phyloP scores from a whole-genome alignment of 1,140 invertebrate genomes.

The Drosophila watanabei region DNA sequence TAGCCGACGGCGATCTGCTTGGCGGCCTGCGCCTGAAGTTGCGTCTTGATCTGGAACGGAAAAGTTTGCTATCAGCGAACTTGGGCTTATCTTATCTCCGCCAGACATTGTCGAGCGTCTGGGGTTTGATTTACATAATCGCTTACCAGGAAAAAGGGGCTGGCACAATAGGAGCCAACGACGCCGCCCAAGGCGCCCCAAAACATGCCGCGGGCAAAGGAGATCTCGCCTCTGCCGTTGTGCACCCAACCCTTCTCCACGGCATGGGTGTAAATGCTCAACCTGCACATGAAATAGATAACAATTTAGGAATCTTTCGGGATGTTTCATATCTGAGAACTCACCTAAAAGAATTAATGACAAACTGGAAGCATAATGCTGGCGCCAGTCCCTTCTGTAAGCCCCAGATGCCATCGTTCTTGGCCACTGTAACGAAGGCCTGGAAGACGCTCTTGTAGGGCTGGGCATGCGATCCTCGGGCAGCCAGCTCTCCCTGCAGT shows the following conservation, averaged over 20 bases:
- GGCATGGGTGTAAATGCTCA: slow-evolving; percentile 92
- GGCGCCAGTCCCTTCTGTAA: slow-evolving; percentile 95
- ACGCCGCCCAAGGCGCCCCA: slow-evolving; percentile 91
- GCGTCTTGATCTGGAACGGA: slow-evolving; percentile 90
- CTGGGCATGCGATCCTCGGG: slow-evolving; percentile 87
- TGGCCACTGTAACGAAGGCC: slow-evolving; percentile 88
- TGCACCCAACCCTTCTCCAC: slow-evolving; percentile 90
- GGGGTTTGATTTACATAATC: slow-evolving; percentile 52
- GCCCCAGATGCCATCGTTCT: slow-evolving; percentile 88
- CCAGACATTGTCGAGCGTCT: slow-evolving; percentile 13
- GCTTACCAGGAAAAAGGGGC: slow-evolving; percentile 84
- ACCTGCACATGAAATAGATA: slow-evolving; percentile 83
- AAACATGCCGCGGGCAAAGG: slow-evolving; percentile 89
- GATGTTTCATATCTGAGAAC: slow-evolving; percentile 65
- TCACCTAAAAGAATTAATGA: slow-evolving; percentile 88
- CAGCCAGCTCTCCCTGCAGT: slow-evolving; percentile 94
- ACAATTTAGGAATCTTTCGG: background rate
- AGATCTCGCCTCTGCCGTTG: slow-evolving; percentile 89
- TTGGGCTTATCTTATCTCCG: slow-evolving; percentile 31
- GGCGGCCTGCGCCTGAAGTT: slow-evolving; percentile 93
- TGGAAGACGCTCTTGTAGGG: slow-evolving; percentile 90
- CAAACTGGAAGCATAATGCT: slow-evolving; percentile 89
- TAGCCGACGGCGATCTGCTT: slow-evolving; percentile 94
- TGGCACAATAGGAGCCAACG: slow-evolving; percentile 87
- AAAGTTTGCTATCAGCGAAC: slow-evolving; percentile 6